Evolutionary conservation across 1,140 invertebrate species (phyloP).

Genomic region (Solenopsis fugax): DNA sequence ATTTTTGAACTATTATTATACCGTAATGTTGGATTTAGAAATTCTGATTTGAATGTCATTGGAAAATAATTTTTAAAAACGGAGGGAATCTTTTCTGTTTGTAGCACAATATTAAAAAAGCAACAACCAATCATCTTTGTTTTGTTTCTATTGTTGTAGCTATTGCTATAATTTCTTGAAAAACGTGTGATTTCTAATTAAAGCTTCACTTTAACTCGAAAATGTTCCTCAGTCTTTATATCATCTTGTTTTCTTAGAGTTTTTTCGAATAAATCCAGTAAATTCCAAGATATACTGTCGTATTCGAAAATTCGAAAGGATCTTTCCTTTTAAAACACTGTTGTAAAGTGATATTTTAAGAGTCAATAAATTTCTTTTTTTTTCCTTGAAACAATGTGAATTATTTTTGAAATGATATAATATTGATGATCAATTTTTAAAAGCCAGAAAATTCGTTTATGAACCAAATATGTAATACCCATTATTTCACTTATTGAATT

Average conservation of each 20-base stretch:
- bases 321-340: background rate
- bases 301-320: background rate
- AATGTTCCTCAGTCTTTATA: background rate
- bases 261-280: background rate
- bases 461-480: background rate
- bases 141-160: slow-evolving; percentile 25
- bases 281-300: background rate
- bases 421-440: background rate
- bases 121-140: background rate
- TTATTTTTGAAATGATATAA: slow-evolving; percentile 1
- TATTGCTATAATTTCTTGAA: slow-evolving; percentile 6
- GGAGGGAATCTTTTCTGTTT: background rate
- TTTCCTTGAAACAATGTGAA: background rate
- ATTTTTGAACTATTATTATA: background rate
- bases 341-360: too few relatives aligned
- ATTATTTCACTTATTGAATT: slow-evolving; percentile 26
- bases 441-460: background rate
- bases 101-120: slow-evolving; percentile 10
- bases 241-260: slow-evolving; percentile 2
- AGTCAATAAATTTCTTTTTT: background rate
- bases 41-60: background rate
- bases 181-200: background rate
- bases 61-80: background rate
- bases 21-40: background rate
- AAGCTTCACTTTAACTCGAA: background rate